Base-by-base conservation (phyloP, 2,113 vertebrate genomes). In the Proterorhinus semilunaris region DNA sequence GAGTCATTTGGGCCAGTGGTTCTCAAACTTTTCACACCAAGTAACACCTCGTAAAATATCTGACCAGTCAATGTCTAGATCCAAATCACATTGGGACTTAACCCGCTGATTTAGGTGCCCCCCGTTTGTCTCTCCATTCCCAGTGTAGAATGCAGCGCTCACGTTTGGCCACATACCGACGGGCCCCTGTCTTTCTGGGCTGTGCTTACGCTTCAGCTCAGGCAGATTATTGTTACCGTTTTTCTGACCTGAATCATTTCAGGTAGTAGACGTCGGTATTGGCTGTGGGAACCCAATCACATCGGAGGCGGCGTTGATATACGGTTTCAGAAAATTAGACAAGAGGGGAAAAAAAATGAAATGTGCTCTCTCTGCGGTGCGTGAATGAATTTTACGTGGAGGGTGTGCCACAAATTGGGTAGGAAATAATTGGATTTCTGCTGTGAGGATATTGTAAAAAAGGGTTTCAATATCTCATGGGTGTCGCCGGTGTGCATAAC, bases 161-260 rank as follows among this genome's bases (percentile, higher is more conserved):
- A 74, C 61, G 78, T 79, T 47, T 43, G 71, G 78, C 66, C 65
- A 79, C 80, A 72, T 81, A 69, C 71, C 81, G 67, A 62, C 72
- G 71, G 70, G 43, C n/a, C 62, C 69, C 51, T 58, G 58, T 55
- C 17, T 74, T 47, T 66, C 13, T 69, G 57, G 53, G 68, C 66
- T 76, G 36, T 64, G 15, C 48, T 81, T 72, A 65, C 27, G 27
- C 7, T 52, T 64, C 58, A 54, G 42, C 59, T 44, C 66, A 55
- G 47, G 48, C 27, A 59, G 58, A 17, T 53, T 27, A 55, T 55
- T 11, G 62, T 6, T 5, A 12, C 45, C 42, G 61, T 68, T 46
- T 47, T 17, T 6, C 71, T 71, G 69, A 61, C 66, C 73, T 51
- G 27, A 80, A 66, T 63, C 6, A 52, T 74, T 70, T 72, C 61